phyloP scores from a whole-genome alignment of 2,797 vertebrate genomes.

The Anguilla anguilla region DNA sequence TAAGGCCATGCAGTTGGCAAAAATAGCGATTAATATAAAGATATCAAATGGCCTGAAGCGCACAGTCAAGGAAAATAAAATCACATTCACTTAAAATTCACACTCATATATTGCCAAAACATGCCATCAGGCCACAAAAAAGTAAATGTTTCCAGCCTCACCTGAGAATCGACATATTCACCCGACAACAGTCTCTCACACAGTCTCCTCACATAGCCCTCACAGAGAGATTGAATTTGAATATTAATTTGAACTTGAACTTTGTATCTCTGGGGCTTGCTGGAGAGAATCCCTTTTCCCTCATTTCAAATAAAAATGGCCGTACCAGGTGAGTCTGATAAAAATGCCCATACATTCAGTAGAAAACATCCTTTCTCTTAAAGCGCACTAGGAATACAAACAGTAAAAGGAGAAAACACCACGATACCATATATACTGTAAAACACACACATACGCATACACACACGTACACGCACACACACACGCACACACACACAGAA shows the following conservation, averaged over 20 bases:
- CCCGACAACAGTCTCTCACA: not conserved
- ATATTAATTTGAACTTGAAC: slow-evolving; percentile 12
- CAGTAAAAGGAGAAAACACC: not conserved
- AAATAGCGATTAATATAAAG: slow-evolving; percentile 99
- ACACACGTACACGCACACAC: not conserved
- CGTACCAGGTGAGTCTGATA: not conserved
- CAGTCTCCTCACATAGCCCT: not conserved
- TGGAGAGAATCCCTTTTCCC: not conserved
- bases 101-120: not conserved
- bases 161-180: not conserved
- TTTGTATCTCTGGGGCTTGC: not conserved
- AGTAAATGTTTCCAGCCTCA: not conserved
- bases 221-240: not conserved
- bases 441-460: not conserved
- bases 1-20: slow-evolving; percentile 99
- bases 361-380: not conserved
- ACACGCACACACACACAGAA: slow-evolving; percentile 56
- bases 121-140: not conserved
- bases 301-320: not conserved
- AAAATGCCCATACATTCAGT: not conserved
- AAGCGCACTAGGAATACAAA: not conserved
- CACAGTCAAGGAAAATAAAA: slow-evolving; percentile 24
- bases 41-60: slow-evolving; percentile 93
- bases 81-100: not conserved
- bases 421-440: not conserved